Evolutionary conservation across 1,140 invertebrate genomes (phyloP).

Genomic region (Asobara japonica): DNA sequence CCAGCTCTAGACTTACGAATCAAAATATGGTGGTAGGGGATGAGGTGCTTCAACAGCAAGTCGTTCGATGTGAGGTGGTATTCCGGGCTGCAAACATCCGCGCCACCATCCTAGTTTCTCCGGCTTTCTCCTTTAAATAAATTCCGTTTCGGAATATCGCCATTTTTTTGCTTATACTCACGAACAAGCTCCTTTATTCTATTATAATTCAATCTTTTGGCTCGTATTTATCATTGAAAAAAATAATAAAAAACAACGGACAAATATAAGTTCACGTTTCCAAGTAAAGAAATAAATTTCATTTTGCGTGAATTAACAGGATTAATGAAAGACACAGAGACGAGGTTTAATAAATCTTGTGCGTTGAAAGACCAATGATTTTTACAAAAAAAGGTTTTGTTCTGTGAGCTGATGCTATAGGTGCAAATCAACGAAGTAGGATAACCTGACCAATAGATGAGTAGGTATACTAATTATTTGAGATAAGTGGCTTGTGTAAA

Average conservation of each 20-base stretch:
- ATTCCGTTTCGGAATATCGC: conserved; percentile 36
- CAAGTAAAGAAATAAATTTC: no score
- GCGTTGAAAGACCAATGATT: neutral
- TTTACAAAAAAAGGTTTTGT: neutral
- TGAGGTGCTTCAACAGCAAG: conserved; percentile 58
- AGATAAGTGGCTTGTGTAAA: no score
- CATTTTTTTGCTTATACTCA: conserved; percentile 21
- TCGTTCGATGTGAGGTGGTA: conserved; percentile 50
- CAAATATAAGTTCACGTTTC: no score
- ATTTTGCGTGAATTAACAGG: no score
- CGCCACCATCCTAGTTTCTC: conserved; percentile 60
- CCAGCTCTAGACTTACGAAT: conserved; percentile 57
- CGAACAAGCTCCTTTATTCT: neutral
- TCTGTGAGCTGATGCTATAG: conserved; percentile 6
- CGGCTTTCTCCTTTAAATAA: conserved; percentile 62
- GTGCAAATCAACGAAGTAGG: neutral
- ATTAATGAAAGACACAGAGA: neutral
- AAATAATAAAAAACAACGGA: no score
- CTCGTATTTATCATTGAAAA: neutral
- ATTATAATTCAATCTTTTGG: neutral
- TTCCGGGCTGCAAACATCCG: conserved; percentile 57
- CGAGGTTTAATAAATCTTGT: neutral
- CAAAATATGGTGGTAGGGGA: conserved; percentile 61
- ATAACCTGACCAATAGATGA: neutral
- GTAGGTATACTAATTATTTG: no score